These are phyloP conservation scores for Aldrovandia affinis DNA, from an alignment of 2,797 vertebrate species.

Conservation along the genomic window DNA sequence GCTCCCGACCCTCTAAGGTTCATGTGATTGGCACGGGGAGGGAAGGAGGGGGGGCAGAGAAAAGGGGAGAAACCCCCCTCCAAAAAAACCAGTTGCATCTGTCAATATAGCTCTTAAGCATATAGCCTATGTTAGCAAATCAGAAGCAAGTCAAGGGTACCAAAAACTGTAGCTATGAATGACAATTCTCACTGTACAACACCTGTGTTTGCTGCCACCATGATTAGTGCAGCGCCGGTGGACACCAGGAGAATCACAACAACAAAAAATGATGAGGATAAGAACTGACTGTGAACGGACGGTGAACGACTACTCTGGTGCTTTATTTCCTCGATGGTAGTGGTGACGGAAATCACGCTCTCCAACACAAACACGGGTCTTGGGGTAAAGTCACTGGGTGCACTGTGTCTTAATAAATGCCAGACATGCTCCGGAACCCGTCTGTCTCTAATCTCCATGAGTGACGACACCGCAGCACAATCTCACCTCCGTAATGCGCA, in stretches of 20 bases:
- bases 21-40: too few relatives aligned
- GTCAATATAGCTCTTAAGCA: too few relatives aligned
- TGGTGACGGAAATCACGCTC: neutral
- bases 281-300: neutral
- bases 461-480: neutral
- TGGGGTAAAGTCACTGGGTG: neutral
- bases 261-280: too few relatives aligned
- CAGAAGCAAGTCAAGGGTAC: neutral
- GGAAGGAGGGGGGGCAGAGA: too few relatives aligned
- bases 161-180: neutral
- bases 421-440: neutral
- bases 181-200: neutral
- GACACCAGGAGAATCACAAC: neutral
- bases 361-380: neutral
- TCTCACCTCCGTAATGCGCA: neutral
- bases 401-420: neutral
- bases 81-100: neutral
- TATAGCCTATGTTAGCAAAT: too few relatives aligned
- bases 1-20: too few relatives aligned
- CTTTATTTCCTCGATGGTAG: neutral
- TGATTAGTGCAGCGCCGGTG: neutral
- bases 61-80: too few relatives aligned
- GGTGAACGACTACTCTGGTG: neutral
- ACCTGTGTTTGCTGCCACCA: neutral
- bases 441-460: neutral